Evolutionary conservation across 1,140 invertebrate genomes (phyloP), one percentile per base, ranked within the genome.

Genomic region (Meloidogyne floridensis): DNA sequence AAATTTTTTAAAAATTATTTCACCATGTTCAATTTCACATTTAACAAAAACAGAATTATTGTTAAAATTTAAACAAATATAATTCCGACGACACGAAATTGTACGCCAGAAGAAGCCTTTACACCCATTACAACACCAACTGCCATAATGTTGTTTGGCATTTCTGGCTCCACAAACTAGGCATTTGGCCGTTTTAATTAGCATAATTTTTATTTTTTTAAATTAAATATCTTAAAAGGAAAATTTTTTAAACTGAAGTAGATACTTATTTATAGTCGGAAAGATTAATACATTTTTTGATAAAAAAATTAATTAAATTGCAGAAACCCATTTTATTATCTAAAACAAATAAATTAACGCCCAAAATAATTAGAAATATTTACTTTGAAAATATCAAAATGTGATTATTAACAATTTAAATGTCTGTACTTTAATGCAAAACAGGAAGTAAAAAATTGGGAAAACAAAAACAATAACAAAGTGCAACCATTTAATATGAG

Each of bases 41-140:
- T 78, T 43, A 69, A 56, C 10, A 32, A 70, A 65, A 56, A 47
- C 47, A 1, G 47, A 47, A 47, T 47, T 47, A 1, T 53, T 51
- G 10, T 47, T 47, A 9, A 5, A 6, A 42, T 47, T 78, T 43
- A 78, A 71, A 65, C 77, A 78, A 32, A 78, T 78, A 47, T 78
- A 78, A 42, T 71, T 65, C 13, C 77, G n/a, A 47, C 56, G 65
- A 1, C 32, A 78, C 8, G 77, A 78, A 43, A 78, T 56, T 11
- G 77, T 70, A 10, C 77, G 53, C 77, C 77, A 78, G 18, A 78
- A 78, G 32, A 78, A 78, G 1, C 77, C 77, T 69, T 78, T 78
- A 47, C 77, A 78, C 0, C 77, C 77, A 18, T 78, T 78, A 71
- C 77, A 78, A 8, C 77, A 78, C 56, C 15, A 78, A 78, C 77